Conservation (phyloP, 2,113 vertebrate species). For the Limanda limanda region DNA sequence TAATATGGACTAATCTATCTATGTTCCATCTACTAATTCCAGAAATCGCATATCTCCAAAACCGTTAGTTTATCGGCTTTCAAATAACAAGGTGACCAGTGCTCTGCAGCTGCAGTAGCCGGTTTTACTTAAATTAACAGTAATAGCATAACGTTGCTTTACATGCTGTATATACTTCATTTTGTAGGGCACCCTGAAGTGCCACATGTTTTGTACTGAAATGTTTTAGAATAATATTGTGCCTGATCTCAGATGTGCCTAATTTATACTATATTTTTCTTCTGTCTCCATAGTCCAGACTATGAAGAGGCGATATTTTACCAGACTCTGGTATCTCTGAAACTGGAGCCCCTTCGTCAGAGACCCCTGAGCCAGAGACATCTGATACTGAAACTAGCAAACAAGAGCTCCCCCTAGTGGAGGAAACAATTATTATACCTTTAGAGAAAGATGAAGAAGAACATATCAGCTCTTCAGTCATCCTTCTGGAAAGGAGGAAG, state of each 20-base stretch:
- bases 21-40: no score
- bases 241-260: not conserved
- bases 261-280: not conserved
- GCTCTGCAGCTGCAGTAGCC: no score
- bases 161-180: not conserved
- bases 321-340: constrained; percentile 25
- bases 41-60: no score
- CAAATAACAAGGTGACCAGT: no score
- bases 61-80: no score
- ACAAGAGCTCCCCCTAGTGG: constrained; percentile 71
- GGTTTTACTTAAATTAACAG: no score
- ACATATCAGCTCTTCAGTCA: constrained; percentile 87
- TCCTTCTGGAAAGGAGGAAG: constrained; percentile 87
- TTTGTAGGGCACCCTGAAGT: no score
- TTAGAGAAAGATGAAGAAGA: constrained; percentile 89
- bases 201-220: no score
- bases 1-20: not conserved
- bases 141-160: no score
- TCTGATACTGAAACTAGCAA: constrained; percentile 26
- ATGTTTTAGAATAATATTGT: no score
- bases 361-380: constrained; percentile 14
- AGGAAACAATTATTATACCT: constrained; percentile 85
- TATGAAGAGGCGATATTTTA: constrained; percentile 35
- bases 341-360: constrained; percentile 1
- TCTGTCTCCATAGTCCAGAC: constrained; percentile 56